Evolutionary conservation across 1,140 invertebrate genomes (phyloP), one percentile per base, ranked within the genome.

Genomic region (Olivierus martensii): DNA sequence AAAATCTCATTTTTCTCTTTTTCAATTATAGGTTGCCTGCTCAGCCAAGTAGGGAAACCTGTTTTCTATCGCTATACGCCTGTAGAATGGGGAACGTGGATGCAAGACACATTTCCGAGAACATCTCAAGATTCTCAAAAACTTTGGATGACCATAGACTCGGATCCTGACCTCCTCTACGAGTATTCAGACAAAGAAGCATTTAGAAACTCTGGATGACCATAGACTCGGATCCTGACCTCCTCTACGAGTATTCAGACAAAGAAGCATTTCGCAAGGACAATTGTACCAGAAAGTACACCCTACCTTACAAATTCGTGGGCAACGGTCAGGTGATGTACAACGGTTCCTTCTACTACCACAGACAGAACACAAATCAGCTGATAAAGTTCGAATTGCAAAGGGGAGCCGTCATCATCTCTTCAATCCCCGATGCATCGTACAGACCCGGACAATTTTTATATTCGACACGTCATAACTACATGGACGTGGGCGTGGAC

Each of bases 271-370:
- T 81, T 65, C 68, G 69, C 28, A 63, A 64, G 62, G 62, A 68
- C 59, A 46, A 46, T 49, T 44, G 56, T 44, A 64, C 49, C 28
- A 64, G 54, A 52, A 66, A 52, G 61, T 73, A 71, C 49, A 65
- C 66, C 21, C 62, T 80, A 14, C 69, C 71, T 1, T 64, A 71
- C 50, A 59, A 68, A 4, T 79, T 79, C 59, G 70, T 71, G 62
- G 92, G 91, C 2, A 93, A 92, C 63, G 81, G 84, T 5, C 89
- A 95, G 67, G 77, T 91, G 2, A 78, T 95, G 0, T 90, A 83
- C 71, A 87, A 89, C 62, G 85, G 85, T 0, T 87, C 84, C 0
- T 93, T 96, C 67, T 94, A 85, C 71, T 96, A 93, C 69, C 81
- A 91, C 61, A 77, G 79, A 44, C 68, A 72, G 54, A 74, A 77